Evolutionary conservation across 2,888 invertebrate genomes (phyloP).

Genomic region (Mycogona germanica): DNA sequence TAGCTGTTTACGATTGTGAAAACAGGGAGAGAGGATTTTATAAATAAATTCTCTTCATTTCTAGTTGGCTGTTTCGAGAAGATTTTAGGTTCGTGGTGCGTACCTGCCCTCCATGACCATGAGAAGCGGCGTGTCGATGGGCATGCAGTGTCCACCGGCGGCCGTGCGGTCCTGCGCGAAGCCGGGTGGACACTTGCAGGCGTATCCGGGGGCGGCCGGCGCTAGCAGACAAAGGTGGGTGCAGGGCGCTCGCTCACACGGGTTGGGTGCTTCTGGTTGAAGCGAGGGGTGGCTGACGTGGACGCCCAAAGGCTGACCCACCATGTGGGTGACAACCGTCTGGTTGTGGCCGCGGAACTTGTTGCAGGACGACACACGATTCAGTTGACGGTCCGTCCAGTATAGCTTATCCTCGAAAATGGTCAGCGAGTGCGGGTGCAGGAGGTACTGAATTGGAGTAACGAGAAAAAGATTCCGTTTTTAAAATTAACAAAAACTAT

Average conservation of each 20-base stretch:
- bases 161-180: constrained; percentile 35
- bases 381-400: constrained; percentile 91
- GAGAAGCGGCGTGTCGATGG: constrained; percentile 67
- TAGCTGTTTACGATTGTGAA: too few species aligned
- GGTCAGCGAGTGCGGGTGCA: constrained; percentile 90
- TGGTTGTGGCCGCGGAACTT: constrained; percentile 87
- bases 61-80: too few species aligned
- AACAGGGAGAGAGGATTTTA: too few species aligned
- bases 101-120: constrained; percentile 81
- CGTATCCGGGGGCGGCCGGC: constrained; percentile 55
- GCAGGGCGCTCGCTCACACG: constrained; percentile 62
- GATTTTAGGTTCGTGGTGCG: too few species aligned
- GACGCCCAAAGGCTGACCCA: constrained; percentile 88
- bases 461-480: too few species aligned
- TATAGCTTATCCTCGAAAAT: constrained; percentile 93
- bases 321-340: constrained; percentile 84
- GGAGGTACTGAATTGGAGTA: constrained; percentile 54
- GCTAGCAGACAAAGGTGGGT: constrained; percentile 86
- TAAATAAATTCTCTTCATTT: too few species aligned
- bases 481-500: too few species aligned
- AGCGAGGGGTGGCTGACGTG: constrained; percentile 90
- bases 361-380: constrained; percentile 76
- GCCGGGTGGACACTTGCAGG: constrained; percentile 87
- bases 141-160: constrained; percentile 22
- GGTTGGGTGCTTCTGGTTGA: constrained; percentile 59